A percentile compares a stretch with the other conserved stretches of the same genome.
phyloP scores from a whole-genome alignment of 2,113 vertebrate genomes.

The Crotalus viridis region DNA sequence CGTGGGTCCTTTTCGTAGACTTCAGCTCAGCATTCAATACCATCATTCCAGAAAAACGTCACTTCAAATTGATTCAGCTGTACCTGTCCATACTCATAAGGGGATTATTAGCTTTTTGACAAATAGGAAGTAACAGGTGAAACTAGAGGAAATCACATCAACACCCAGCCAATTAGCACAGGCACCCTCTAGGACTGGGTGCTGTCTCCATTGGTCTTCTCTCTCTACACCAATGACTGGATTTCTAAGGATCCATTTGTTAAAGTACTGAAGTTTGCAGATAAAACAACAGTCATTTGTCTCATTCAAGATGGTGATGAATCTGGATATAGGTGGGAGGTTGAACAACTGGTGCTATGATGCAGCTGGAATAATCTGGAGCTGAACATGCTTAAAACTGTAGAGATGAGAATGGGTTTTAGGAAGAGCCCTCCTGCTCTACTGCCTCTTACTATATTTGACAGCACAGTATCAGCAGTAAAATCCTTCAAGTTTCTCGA shows the following conservation, averaged over 20 bases:
- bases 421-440: neutral
- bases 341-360: neutral
- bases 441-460: neutral
- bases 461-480: neutral
- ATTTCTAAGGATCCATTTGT: neutral
- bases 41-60: neutral
- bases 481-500: neutral
- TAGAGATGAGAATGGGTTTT: neutral
- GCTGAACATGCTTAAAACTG: neutral
- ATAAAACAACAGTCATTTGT: neutral
- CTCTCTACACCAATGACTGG: neutral
- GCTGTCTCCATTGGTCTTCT: neutral
- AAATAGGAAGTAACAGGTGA: neutral
- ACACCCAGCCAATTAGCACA: neutral
- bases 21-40: neutral
- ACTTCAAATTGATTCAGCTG: neutral
- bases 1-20: neutral
- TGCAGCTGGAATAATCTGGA: neutral
- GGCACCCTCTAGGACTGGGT: neutral
- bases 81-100: neutral
- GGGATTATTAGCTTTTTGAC: neutral
- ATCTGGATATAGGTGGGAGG: neutral
- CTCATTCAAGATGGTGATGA: neutral
- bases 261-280: neutral
- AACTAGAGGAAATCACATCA: neutral